These are phyloP conservation scores for Tapirus indicus DNA, from an alignment of 2,797 vertebrate genomes.

Conservation along the genomic window DNA sequence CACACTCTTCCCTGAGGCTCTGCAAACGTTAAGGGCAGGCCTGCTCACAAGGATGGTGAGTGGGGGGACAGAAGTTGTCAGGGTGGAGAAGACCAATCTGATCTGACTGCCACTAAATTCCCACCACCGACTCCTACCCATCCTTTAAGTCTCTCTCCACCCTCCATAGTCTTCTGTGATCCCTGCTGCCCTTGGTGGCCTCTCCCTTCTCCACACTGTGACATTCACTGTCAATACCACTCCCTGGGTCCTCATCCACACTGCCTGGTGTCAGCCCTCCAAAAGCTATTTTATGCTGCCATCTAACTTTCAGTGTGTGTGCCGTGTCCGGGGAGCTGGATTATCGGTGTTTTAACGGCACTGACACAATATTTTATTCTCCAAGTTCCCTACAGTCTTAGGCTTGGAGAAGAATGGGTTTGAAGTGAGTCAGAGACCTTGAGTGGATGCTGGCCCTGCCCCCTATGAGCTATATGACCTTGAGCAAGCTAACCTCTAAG, in stretches of 20 bases:
- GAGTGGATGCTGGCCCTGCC: neutral
- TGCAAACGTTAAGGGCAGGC: neutral
- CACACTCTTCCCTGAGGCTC: neutral
- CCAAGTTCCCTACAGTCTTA: neutral
- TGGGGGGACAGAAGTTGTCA: neutral
- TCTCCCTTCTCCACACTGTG: neutral
- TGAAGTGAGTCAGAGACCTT: slow-evolving; percentile 23
- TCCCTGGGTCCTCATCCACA: neutral
- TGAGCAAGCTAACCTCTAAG: neutral
- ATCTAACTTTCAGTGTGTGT: neutral
- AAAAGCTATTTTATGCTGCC: neutral
- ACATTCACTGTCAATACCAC: neutral
- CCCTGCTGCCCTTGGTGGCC: neutral
- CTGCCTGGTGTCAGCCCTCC: neutral
- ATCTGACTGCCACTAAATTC: neutral
- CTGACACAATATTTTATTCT: neutral
- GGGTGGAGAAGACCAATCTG: neutral
- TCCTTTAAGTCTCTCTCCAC: neutral
- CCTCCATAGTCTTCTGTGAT: neutral
- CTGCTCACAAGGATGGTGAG: neutral
- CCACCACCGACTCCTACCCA: neutral
- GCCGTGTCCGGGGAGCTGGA: neutral
- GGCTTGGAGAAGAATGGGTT: neutral
- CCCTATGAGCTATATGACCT: neutral
- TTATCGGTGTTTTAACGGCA: neutral